phyloP scores from a whole-genome alignment of 2,888 invertebrate species.

The Podabrus alpinus region DNA sequence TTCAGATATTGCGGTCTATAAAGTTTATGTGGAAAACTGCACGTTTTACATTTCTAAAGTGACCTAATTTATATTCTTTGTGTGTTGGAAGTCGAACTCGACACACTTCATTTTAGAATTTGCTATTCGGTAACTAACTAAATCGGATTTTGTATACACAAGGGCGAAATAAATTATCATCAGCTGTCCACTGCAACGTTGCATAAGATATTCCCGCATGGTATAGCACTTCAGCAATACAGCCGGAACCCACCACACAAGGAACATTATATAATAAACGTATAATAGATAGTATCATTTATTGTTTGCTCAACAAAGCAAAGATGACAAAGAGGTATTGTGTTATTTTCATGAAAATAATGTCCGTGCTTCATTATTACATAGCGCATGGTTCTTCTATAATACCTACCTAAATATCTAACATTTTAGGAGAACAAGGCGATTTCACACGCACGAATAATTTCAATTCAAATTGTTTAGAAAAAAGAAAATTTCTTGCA shows the following conservation, averaged over 20 bases:
- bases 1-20: slow-evolving; percentile 31
- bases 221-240: slow-evolving; percentile 9
- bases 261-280: slow-evolving; percentile 30
- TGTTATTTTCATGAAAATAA: slow-evolving; percentile 41
- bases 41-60: slow-evolving; percentile 14
- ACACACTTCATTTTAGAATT: background rate
- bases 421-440: slow-evolving; percentile 14
- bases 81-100: background rate
- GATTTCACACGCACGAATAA: slow-evolving; percentile 32
- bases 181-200: slow-evolving; percentile 11
- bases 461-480: slow-evolving; percentile 17
- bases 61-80: slow-evolving; percentile 13
- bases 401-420: slow-evolving; percentile 7
- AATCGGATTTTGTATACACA: slow-evolving; percentile 2
- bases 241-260: slow-evolving; percentile 30
- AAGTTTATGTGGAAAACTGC: slow-evolving; percentile 20
- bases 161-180: slow-evolving; percentile 9
- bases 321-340: slow-evolving; percentile 42
- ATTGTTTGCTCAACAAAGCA: slow-evolving; percentile 42
- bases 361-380: slow-evolving; percentile 37
- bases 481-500: slow-evolving; percentile 5
- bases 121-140: background rate
- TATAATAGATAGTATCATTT: slow-evolving; percentile 44
- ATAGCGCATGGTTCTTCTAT: slow-evolving; percentile 34
- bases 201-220: slow-evolving; percentile 20